Percentiles rank a stretch among this genome's conserved stretches.
Conservation (phyloP, 2,797 vertebrate genomes). For the Aratinga solstitialis region DNA sequence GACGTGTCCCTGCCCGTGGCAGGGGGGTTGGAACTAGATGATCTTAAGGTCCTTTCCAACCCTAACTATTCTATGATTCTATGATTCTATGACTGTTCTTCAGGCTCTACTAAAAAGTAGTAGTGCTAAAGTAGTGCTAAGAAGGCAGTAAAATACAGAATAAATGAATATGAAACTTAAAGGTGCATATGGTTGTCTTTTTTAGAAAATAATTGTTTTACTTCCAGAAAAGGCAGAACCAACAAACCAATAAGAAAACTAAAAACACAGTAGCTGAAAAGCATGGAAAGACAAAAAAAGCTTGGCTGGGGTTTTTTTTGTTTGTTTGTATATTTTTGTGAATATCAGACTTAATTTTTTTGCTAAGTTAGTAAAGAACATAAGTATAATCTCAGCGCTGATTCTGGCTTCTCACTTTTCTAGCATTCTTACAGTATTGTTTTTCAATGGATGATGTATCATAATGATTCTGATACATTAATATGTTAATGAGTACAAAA, state of each 20-base stretch:
- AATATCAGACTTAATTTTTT: background rate
- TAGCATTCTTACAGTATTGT: background rate
- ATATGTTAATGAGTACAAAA: background rate
- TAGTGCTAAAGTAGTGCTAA: background rate
- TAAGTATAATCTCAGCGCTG: background rate
- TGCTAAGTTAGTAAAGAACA: background rate
- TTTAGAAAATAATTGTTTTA: background rate
- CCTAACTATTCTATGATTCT: too few relatives aligned
- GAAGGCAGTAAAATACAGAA: background rate
- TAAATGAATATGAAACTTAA: background rate
- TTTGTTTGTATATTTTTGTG: background rate
- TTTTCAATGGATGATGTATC: background rate
- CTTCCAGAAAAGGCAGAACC: background rate
- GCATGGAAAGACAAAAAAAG: background rate
- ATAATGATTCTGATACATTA: background rate
- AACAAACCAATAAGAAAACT: background rate
- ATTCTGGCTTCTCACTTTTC: background rate
- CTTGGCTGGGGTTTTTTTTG: fast-evolving
- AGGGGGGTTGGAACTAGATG: too few relatives aligned
- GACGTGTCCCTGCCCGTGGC: too few relatives aligned
- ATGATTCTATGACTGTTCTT: background rate
- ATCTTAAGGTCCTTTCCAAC: too few relatives aligned
- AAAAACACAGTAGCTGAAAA: background rate
- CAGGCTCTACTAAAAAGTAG: background rate
- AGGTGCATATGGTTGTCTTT: background rate